Evolutionary conservation across 2,888 invertebrate species (phyloP).

Genomic region (Diarsia dahlii): DNA sequence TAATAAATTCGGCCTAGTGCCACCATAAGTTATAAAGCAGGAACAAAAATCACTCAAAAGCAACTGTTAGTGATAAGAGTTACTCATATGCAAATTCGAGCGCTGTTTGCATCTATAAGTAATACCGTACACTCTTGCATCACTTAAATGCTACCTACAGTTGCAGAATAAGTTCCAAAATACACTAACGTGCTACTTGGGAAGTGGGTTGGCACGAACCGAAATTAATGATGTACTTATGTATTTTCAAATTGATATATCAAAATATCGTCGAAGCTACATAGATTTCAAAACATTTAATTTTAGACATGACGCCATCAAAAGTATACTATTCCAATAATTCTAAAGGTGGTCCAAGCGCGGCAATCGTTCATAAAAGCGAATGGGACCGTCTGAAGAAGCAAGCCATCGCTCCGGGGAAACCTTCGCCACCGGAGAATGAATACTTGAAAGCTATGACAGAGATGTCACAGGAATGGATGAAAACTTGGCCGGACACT

Average conservation of each 20-base stretch:
- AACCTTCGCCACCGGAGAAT: conserved; percentile 48
- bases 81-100: too few species aligned
- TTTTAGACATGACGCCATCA: conserved; percentile 33
- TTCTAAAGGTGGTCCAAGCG: conserved; percentile 44
- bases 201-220: neutral
- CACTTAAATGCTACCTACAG: too few species aligned
- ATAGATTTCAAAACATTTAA: conserved; percentile 46
- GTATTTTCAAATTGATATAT: conserved; percentile 7
- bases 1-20: too few species aligned
- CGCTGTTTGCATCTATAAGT: too few species aligned
- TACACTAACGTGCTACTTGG: too few species aligned
- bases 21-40: too few species aligned
- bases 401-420: conserved; percentile 56
- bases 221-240: neutral
- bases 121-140: too few species aligned
- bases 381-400: conserved; percentile 78
- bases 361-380: conserved; percentile 70
- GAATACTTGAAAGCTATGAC: conserved; percentile 73
- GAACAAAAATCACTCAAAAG: too few species aligned
- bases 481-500: conserved; percentile 78
- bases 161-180: too few species aligned
- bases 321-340: conserved; percentile 46
- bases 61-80: too few species aligned
- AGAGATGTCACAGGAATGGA: conserved; percentile 77
- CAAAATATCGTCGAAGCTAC: conserved; percentile 18